Conservation (phyloP, 2,888 invertebrate species). For the Eristalis tenax region DNA sequence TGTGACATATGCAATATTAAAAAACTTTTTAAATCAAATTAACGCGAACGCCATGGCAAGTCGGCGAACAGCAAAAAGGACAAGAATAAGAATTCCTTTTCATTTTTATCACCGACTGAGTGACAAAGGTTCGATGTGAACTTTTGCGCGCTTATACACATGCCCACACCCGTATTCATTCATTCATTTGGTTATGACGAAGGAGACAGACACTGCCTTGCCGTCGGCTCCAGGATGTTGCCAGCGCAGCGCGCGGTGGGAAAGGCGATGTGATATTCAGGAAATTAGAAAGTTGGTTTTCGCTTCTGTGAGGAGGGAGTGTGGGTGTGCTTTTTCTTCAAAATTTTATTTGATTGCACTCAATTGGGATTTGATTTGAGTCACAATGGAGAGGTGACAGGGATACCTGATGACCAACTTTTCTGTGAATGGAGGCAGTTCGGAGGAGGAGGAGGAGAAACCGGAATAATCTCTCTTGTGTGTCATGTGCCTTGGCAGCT, state of each 20-base stretch:
- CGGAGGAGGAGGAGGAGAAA: background rate
- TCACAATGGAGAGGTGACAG: background rate
- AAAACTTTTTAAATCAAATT: constrained; percentile 34
- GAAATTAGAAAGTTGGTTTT: constrained; percentile 1
- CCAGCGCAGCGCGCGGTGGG: background rate
- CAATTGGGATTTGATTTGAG: background rate
- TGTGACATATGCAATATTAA: constrained; percentile 18
- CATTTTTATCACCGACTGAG: background rate
- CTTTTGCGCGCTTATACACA: background rate
- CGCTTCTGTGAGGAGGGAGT: background rate
- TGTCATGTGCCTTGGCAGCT: too few relatives aligned
- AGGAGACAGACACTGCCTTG: background rate
- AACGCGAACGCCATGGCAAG: background rate
- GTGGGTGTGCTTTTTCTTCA: background rate
- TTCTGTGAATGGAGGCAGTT: background rate
- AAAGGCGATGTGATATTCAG: background rate
- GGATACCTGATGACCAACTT: background rate
- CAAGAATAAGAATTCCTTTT: background rate
- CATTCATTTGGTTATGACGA: background rate
- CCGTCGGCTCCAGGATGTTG: background rate
- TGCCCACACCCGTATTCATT: background rate
- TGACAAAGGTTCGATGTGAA: constrained; percentile 19
- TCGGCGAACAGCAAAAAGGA: background rate
- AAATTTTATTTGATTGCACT: constrained; percentile 19
- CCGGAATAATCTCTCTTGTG: too few relatives aligned